A percentile compares a stretch with the other conserved stretches of the same genome.
phyloP scores from a whole-genome alignment of 2,888 invertebrate genomes.

The Clusia tigrina region DNA sequence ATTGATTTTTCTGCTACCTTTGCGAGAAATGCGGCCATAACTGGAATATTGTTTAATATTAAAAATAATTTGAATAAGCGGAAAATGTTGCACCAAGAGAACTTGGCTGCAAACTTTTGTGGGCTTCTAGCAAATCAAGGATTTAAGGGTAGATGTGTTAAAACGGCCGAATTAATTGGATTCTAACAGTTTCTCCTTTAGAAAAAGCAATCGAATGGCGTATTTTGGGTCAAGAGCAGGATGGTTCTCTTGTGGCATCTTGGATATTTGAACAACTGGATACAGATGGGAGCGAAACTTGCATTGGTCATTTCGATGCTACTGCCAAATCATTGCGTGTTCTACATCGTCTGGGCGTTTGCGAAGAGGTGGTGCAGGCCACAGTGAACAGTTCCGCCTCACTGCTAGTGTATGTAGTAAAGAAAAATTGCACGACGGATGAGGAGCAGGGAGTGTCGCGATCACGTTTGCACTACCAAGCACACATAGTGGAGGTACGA shows the following conservation, averaged over 20 bases:
- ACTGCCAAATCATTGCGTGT: constrained; percentile 69
- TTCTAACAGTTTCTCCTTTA: constrained; percentile 47
- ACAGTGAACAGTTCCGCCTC: constrained; percentile 76
- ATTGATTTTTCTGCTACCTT: too few relatives aligned
- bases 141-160: constrained; percentile 49
- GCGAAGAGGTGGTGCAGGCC: constrained; percentile 78
- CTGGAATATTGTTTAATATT: too few relatives aligned
- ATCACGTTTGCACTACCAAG: constrained; percentile 68
- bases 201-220: constrained; percentile 80
- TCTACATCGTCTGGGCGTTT: constrained; percentile 70
- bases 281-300: constrained; percentile 58
- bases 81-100: constrained; percentile 62
- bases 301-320: constrained; percentile 72
- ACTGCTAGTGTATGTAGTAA: constrained; percentile 74
- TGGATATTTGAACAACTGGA: constrained; percentile 68
- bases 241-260: constrained; percentile 75
- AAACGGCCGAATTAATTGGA: background rate
- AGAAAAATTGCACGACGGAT: constrained; percentile 62
- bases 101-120: constrained; percentile 64
- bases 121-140: constrained; percentile 60
- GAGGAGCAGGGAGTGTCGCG: background rate
- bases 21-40: too few relatives aligned
- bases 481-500: constrained; percentile 70
- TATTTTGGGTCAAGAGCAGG: constrained; percentile 81
- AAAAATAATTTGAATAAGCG: background rate